phyloP scores from a whole-genome alignment of 2,888 invertebrate genomes.

The Thera obeliscata region DNA sequence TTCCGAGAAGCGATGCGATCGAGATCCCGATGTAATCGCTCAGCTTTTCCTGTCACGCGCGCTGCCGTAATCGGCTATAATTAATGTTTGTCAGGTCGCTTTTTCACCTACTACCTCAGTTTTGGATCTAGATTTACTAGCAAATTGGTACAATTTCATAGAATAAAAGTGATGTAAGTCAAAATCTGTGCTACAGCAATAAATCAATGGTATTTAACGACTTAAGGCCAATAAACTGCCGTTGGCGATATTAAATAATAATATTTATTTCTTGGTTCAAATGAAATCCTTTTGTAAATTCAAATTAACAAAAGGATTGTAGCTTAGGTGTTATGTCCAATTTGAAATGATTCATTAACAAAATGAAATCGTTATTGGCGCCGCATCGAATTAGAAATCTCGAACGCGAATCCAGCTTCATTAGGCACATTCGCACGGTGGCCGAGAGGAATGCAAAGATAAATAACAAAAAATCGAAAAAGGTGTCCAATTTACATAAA shows the following conservation, averaged over 20 bases:
- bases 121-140: constrained; percentile 20
- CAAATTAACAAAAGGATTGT: constrained; percentile 26
- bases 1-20: constrained; percentile 66
- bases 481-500: constrained; percentile 73
- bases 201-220: not conserved
- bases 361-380: constrained; percentile 39
- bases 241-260: constrained; percentile 6
- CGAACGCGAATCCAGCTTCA: constrained; percentile 39
- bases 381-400: constrained; percentile 37
- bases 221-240: not conserved
- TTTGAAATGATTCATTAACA: constrained; percentile 34
- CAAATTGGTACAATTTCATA: constrained; percentile 1
- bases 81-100: constrained; percentile 50
- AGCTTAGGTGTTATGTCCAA: constrained; percentile 26
- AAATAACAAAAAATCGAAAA: constrained; percentile 56
- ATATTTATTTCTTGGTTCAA: constrained; percentile 14
- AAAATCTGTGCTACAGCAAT: not conserved
- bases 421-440: constrained; percentile 62
- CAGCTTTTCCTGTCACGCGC: constrained; percentile 73
- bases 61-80: constrained; percentile 53
- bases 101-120: constrained; percentile 29
- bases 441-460: constrained; percentile 52
- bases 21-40: constrained; percentile 64
- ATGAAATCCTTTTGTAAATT: constrained; percentile 11
- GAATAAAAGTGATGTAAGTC: not conserved